Evolutionary conservation across 1,140 invertebrate species (phyloP).

Genomic region (Leptinotarsa undecemlineata): DNA sequence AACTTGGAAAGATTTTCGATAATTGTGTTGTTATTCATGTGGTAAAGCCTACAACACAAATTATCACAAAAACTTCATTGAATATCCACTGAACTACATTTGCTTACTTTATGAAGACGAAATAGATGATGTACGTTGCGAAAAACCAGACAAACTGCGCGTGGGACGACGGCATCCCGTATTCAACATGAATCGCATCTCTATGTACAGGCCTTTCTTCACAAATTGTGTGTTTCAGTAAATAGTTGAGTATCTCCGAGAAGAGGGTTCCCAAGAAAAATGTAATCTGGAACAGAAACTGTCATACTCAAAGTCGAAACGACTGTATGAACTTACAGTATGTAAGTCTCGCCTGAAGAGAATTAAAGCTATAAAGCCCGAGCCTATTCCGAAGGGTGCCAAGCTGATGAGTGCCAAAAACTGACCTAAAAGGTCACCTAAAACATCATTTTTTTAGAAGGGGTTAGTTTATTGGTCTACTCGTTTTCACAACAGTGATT

Average conservation of each 20-base stretch:
- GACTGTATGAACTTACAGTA: slow-evolving; percentile 68
- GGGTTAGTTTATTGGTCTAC: not conserved
- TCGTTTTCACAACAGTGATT: slow-evolving; percentile 2
- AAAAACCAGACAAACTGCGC: slow-evolving; percentile 94
- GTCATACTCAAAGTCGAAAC: not conserved
- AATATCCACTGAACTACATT: not conserved
- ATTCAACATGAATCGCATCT: slow-evolving; percentile 76
- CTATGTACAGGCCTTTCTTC: slow-evolving; percentile 76
- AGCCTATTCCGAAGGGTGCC: slow-evolving; percentile 78
- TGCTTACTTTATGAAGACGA: slow-evolving; percentile 82
- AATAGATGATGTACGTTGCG: slow-evolving; percentile 81
- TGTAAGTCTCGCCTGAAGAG: slow-evolving; percentile 89
- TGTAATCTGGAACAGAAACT: slow-evolving; percentile 69
- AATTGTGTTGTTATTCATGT: slow-evolving; percentile 75
- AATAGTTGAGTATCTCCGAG: slow-evolving; percentile 80
- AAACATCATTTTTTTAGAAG: slow-evolving; percentile 50
- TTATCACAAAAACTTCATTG: not conserved
- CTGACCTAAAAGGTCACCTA: slow-evolving; percentile 80
- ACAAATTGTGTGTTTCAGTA: slow-evolving; percentile 81
- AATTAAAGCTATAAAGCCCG: slow-evolving; percentile 83
- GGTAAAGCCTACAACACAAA: slow-evolving; percentile 70
- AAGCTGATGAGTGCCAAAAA: slow-evolving; percentile 81
- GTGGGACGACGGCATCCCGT: slow-evolving; percentile 94
- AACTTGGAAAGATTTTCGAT: slow-evolving; percentile 76
- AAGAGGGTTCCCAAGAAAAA: slow-evolving; percentile 80